phyloP scores from a whole-genome alignment of 2,888 invertebrate species.

The Drosophila mimica region DNA sequence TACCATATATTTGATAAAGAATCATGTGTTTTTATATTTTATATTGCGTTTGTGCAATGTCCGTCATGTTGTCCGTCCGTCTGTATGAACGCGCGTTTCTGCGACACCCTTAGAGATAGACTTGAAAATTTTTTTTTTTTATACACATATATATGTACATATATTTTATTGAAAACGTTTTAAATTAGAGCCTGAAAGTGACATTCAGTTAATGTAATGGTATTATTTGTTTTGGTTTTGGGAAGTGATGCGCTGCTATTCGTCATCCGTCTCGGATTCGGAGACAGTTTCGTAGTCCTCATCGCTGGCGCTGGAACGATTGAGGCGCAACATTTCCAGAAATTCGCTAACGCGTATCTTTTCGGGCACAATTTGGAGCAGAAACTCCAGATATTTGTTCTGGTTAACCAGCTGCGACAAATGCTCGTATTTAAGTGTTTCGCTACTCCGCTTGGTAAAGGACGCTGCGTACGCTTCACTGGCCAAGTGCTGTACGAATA shows the following conservation, averaged over 20 bases:
- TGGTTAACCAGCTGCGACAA: slow-evolving; percentile 79
- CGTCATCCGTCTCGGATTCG: slow-evolving; percentile 42
- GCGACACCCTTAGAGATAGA: too few species aligned
- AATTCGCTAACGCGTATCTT: slow-evolving; percentile 83
- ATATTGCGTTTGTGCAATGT: too few species aligned
- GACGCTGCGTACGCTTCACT: slow-evolving; percentile 72
- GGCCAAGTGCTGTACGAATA: slow-evolving; percentile 82
- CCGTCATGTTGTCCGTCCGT: too few species aligned
- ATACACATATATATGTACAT: too few species aligned
- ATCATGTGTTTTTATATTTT: slow-evolving; percentile 5
- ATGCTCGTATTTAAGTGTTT: slow-evolving; percentile 81
- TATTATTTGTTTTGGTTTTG: not conserved
- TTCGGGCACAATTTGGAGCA: slow-evolving; percentile 83
- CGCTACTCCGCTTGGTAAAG: slow-evolving; percentile 37
- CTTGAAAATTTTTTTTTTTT: too few species aligned
- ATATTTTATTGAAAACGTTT: not conserved
- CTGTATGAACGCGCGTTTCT: too few species aligned
- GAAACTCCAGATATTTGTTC: slow-evolving; percentile 79
- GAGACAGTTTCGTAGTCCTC: slow-evolving; percentile 44
- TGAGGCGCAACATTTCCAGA: slow-evolving; percentile 72
- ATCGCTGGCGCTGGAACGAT: slow-evolving; percentile 50
- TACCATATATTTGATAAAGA: slow-evolving; percentile 25
- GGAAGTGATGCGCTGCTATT: not conserved
- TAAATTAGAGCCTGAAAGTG: not conserved
- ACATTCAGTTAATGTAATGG: not conserved